Percentiles rank a stretch among this genome's conserved stretches.
These are phyloP conservation scores for Endotricha flammealis DNA, from an alignment of 2,888 invertebrate genomes.

Conservation along the genomic window DNA sequence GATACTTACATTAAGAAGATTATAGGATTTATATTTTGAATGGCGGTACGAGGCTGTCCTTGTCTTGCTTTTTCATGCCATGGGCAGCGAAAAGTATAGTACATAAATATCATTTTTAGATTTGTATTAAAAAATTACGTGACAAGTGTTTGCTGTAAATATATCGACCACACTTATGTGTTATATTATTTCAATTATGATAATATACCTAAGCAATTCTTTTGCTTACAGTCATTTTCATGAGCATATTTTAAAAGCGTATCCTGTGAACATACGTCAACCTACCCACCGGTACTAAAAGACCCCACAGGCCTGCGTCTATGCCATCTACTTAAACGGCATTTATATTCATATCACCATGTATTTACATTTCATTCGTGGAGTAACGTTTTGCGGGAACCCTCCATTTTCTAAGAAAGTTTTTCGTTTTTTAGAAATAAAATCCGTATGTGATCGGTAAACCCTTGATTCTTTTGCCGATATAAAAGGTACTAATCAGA, in stretches of 20 bases:
- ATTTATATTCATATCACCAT: conserved; percentile 75
- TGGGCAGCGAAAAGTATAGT: no score
- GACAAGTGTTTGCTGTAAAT: no score
- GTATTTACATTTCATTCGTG: conserved; percentile 70
- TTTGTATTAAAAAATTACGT: no score
- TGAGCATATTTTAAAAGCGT: conserved; percentile 3
- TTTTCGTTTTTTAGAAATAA: conserved; percentile 29
- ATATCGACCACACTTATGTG: no score
- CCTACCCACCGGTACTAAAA: not conserved
- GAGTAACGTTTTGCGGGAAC: conserved; percentile 47
- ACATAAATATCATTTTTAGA: no score
- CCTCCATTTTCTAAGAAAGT: conserved; percentile 25
- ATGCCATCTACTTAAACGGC: conserved; percentile 61
- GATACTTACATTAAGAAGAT: no score
- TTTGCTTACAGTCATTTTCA: no score
- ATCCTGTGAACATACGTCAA: conserved; percentile 9
- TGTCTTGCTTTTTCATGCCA: no score
- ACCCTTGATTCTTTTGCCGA: conserved; percentile 22
- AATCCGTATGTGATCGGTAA: conserved; percentile 21
- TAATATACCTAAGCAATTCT: no score
- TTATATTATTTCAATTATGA: no score
- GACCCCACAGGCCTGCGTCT: conserved; percentile 35
- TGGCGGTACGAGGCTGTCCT: no score
- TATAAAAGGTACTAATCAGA: conserved; percentile 22
- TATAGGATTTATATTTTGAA: no score